Evolutionary conservation across 1,140 invertebrate genomes (phyloP).

Genomic region (Drosophila orosa): DNA sequence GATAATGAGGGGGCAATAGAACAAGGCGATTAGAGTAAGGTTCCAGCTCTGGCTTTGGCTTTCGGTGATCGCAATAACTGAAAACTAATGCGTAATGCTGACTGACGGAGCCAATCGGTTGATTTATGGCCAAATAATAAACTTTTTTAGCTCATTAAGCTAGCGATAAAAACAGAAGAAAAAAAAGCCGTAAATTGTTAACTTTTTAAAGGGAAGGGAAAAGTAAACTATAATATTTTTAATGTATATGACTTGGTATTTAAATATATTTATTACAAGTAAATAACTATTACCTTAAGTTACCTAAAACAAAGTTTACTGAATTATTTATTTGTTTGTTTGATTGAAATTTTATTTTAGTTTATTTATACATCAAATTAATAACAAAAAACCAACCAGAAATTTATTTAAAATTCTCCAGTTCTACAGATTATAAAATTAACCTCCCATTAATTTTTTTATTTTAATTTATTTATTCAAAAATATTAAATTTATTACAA

Average conservation of each 20-base stretch:
- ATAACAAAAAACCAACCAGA: neutral
- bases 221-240: neutral
- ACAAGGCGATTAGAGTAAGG: conserved; percentile 25
- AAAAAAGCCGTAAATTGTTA: neutral
- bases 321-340: neutral
- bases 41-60: neutral
- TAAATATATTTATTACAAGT: neutral
- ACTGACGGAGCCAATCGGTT: conserved; percentile 9
- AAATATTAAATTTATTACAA: no score
- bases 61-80: conserved; percentile 17
- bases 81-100: conserved; percentile 22
- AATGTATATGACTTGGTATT: neutral
- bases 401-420: neutral
- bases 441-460: no score
- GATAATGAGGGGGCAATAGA: conserved; percentile 37
- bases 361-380: neutral
- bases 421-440: neutral
- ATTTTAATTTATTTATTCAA: no score
- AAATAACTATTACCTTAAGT: no score
- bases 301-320: neutral
- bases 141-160: conserved; percentile 19
- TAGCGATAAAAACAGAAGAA: neutral
- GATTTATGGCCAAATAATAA: conserved; percentile 37
- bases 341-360: neutral
- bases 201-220: neutral